phyloP scores from a whole-genome alignment of 1,140 invertebrate species.

The Phocides pigmalion region DNA sequence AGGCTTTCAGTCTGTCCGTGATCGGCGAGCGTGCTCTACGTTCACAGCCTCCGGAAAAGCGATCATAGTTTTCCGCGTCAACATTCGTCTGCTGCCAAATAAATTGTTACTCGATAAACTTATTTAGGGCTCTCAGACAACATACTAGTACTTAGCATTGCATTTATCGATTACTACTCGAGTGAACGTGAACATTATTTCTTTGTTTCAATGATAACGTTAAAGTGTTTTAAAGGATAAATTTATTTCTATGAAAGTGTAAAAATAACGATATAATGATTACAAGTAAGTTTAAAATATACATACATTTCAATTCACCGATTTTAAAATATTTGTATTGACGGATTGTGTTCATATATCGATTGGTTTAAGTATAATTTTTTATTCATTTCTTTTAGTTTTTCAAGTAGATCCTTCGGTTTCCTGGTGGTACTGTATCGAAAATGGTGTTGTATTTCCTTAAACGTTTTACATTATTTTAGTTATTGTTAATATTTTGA shows the following conservation, averaged over 20 bases:
- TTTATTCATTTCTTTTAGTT: too few species aligned
- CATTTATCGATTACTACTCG: too few species aligned
- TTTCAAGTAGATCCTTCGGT: too few species aligned
- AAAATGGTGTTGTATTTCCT: too few species aligned
- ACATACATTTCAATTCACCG: too few species aligned
- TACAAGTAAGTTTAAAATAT: background rate
- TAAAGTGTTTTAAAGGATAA: background rate
- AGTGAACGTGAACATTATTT: too few species aligned
- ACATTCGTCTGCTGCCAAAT: constrained; percentile 15
- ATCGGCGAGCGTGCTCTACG: constrained; percentile 48
- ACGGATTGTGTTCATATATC: background rate
- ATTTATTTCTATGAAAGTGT: background rate
- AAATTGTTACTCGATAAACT: constrained; percentile 11
- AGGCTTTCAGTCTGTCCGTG: constrained; percentile 50
- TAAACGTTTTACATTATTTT: too few species aligned
- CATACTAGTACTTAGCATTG: background rate
- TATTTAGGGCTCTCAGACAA: background rate
- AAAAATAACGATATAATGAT: background rate
- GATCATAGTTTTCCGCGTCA: constrained; percentile 2
- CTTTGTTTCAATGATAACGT: background rate
- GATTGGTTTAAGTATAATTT: background rate
- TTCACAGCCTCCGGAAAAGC: constrained; percentile 33
- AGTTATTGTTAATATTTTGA: too few species aligned
- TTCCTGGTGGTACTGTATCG: too few species aligned
- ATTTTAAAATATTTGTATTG: too few species aligned